Base-by-base conservation (phyloP, 2,888 invertebrate genomes). In the Aspidiotus destructor region DNA sequence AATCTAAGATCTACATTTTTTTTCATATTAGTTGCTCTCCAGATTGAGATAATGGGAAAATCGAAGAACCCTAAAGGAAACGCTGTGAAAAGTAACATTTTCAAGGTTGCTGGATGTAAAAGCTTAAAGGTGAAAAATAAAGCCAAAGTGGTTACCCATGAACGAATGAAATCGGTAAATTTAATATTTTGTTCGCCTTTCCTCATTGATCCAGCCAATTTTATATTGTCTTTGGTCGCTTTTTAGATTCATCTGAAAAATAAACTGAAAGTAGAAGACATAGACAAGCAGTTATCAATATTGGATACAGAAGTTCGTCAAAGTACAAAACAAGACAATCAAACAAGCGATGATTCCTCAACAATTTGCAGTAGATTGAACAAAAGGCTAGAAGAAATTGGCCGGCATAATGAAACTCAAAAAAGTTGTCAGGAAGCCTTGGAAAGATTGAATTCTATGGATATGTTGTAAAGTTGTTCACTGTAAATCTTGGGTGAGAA, bases 101-200 rank as follows among this genome's bases (percentile, higher is more conserved):
- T 67, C 41, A 67, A 67, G 40, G 67, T 67, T 44, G 42, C 67
- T 41, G 52, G 52, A 13, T 17, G 60, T 40, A 42, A 52, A 40
- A 67, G 67, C 16, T 7, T 40, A n/a, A 67, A 67, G 48, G 67
- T 60, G 15, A 67, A 67, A 58, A 60, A 42, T 15, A 60, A 58
- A 60, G 15, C 58, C 1, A 67, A 67, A 40, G 41, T 41, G 15
- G 28, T 67, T 28, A 48, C 57, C 15, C 58, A 40, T 5, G 60
- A 52, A 7, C 60, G 53, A 40, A 40, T 67, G 41, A 67, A 67
- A 58, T 44, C 55, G 40, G 67, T 67, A 40, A 60, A 41, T 48
- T n/a, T 53, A 16, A 42, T 10, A 42, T 42, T 13, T 55, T 13
- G 17, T 44, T 7, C 17, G 57, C 3, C 16, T 28, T 1, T 28